A percentile compares a stretch with the other conserved stretches of the same genome.
These are phyloP conservation scores for Eurystomus gularis DNA, from an alignment of 2,113 vertebrate species.

Conservation along the genomic window DNA sequence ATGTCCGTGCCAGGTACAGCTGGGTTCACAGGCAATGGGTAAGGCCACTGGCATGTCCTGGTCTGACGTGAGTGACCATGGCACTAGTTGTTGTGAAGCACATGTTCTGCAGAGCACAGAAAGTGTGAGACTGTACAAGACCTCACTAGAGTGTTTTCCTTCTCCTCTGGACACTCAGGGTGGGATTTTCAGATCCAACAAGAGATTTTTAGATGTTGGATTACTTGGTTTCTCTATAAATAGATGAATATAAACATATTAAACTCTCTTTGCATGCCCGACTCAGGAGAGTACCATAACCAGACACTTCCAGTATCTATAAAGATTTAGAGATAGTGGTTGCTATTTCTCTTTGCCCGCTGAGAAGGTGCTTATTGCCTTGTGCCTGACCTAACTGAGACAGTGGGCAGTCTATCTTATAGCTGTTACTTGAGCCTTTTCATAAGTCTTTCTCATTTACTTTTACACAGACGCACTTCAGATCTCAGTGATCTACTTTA, in stretches of 20 bases:
- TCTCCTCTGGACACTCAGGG: neutral
- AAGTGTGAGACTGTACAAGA: neutral
- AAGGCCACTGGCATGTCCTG: fast-evolving
- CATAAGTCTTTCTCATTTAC: neutral
- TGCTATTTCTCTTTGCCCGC: neutral
- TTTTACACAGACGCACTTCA: neutral
- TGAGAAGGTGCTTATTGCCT: neutral
- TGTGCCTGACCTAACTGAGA: neutral
- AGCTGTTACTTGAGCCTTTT: neutral
- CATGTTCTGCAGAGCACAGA: neutral
- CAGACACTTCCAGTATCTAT: neutral
- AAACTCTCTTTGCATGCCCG: neutral
- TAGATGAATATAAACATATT: neutral
- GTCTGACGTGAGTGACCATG: neutral
- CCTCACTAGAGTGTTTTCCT: neutral
- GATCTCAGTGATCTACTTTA: neutral
- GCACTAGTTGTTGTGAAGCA: neutral
- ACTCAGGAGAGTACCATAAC: neutral
- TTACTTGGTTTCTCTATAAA: neutral
- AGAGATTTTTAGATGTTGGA: neutral
- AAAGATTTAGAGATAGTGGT: neutral
- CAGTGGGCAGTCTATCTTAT: neutral
- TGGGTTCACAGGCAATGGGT: neutral
- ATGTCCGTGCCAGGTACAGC: neutral
- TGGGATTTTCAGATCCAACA: neutral